Evolutionary conservation across 2,888 invertebrate species (phyloP), one percentile per base, ranked within the genome.

Genomic region (Eristalis intricaria): DNA sequence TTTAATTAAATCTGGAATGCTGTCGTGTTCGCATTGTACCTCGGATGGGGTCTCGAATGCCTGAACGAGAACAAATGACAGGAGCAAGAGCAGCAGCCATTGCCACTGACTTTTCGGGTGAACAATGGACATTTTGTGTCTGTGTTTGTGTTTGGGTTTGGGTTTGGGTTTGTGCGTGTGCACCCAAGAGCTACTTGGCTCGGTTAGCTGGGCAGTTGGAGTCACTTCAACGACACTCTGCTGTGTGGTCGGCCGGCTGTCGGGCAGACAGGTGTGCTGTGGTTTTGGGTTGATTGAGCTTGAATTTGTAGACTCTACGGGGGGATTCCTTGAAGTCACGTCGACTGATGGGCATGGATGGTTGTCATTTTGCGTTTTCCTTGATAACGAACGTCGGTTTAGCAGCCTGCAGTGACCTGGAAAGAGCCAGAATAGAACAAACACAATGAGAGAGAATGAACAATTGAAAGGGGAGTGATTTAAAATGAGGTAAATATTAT

Each of bases 1-100:
- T 90, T 91, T 92, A 90, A 93, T 93, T 90, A 93, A 90, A 85
- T 92, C 92, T 73, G 90, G 91, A 81, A 93, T 91, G 89, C 91
- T 92, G 89, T 92, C 91, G 89, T 92, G 91, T 89, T 91, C 91
- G 84, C 93, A 93, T 74, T 88, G 88, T 76, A 76, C 65, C 68
- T 81, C 81, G 32, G 78, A 76, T 66, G 78, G 82, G 66, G 69
- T 19, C 68, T 84, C 87, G 61, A 87, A 87, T 76, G 87, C 87
- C 70, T 76, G 79, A 68, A 87, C 87, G 76, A 87, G 84, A 75
- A 87, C 87, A 80, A 87, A 87, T 76, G 87, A 87, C 71, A 87
- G 73, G 75, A 87, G 79, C 73, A 87, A 40, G 50, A 87, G 84
- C 84, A 87, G 64, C 35, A 84, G 84, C 87, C 87, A 84, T 23